Base-by-base conservation (phyloP, 2,888 invertebrate species). In the Papilio demoleus region DNA sequence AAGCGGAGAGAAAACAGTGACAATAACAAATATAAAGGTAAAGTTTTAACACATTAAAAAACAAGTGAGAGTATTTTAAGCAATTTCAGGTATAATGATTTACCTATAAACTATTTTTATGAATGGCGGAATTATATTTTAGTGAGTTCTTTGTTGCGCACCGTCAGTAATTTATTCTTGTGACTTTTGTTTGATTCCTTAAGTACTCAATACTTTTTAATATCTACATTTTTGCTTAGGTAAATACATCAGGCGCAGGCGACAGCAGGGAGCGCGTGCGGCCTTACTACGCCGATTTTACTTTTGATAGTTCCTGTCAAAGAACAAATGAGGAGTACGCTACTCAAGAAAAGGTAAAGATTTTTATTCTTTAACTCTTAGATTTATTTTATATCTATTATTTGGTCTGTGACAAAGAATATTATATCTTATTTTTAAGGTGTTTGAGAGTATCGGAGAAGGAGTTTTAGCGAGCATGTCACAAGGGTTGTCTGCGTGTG, bases 391-490 rank as follows among this genome's bases (percentile, higher is more conserved):
- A n/a, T n/a, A n/a, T n/a, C n/a, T n/a, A n/a, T n/a, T n/a, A n/a
- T n/a, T n/a, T n/a, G n/a, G n/a, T n/a, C n/a, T n/a, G n/a, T n/a
- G n/a, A n/a, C n/a, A n/a, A n/a, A n/a, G 19, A 27, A 17, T 31
- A 19, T 40, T 40, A 24, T 65, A 8, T 61, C 22, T 47, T 27
- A 68, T 53, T 61, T 53, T 56, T 65, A 68, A 95, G 95, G 92
- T 96, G 63, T 96, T 95, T 81, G 90, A 94, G 67, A 93, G 93
- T 38, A 89, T 96, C 70, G 96, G 96, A 4, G 91, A 90, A 27
- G 93, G 95, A 61, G 94, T 96, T 27, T 87, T 96, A 61, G 90
- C 93, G 31, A 94, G 94, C 36, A 88, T 96, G 11, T 92, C 93
- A 68, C 90, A 91, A 3, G 95, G 96, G 0, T 93, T 93, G 73